These are phyloP conservation scores for Pachyuromys duprasi DNA, from an alignment of 2,797 vertebrate genomes.

Conservation along the genomic window DNA sequence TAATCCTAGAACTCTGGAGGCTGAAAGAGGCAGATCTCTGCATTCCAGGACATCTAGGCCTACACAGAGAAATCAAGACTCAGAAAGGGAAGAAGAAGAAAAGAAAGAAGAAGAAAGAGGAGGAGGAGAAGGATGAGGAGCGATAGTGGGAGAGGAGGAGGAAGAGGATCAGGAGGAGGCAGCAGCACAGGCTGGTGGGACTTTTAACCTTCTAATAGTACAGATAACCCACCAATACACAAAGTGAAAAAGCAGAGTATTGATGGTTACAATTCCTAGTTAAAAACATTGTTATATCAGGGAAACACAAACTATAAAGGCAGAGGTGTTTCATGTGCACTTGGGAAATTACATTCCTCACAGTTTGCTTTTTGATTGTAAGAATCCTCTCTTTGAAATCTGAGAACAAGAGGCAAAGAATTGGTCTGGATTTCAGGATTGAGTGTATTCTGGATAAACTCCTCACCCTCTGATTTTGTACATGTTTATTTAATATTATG, in stretches of 20 bases:
- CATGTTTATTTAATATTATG: neutral
- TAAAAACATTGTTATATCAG: neutral
- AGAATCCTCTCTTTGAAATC: neutral
- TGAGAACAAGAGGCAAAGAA: neutral
- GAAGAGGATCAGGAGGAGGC: too few relatives aligned
- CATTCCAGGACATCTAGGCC: neutral
- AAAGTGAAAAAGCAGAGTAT: neutral
- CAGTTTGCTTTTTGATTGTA: neutral
- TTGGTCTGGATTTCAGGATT: neutral
- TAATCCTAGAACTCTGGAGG: neutral
- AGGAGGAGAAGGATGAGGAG: too few relatives aligned
- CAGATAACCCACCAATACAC: neutral
- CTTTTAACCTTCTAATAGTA: rapidly evolving
- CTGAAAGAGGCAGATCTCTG: neutral
- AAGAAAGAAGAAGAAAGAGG: neutral
- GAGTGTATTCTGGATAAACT: neutral
- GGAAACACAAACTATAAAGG: neutral
- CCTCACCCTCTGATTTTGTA: too few relatives aligned
- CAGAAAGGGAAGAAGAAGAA: neutral
- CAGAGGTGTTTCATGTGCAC: neutral
- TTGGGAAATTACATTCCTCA: neutral
- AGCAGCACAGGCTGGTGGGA: neutral
- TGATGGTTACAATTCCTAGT: neutral
- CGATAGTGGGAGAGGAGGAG: too few relatives aligned
- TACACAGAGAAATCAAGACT: neutral